Base-by-base conservation (phyloP, 2,888 invertebrate genomes). In the Cheilosia scutellata region DNA sequence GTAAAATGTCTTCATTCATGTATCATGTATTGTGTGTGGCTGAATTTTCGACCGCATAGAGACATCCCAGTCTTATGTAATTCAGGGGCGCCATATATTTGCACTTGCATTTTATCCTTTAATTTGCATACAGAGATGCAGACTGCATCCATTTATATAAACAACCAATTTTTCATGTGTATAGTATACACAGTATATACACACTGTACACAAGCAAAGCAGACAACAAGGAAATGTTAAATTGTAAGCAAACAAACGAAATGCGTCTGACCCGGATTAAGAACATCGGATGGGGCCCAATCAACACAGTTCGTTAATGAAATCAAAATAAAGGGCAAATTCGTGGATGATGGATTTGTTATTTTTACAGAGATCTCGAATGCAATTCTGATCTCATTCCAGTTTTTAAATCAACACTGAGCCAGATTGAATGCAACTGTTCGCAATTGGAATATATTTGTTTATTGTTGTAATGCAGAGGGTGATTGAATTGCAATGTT, bases 241-340 rank as follows among this genome's bases (percentile, higher is more conserved):
- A 58, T 42, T 53, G 31, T 33, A 53, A 55, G 62, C 42, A 74
- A 74, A 74, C 53, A 74, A 62, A 44, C 25, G 27, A 25, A 53
- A 37, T 25, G 51, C 53, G 31, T 33, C 62, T 62, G 72, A 71
- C 71, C 71, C 72, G 62, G 62, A 55, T 63, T 74, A 33, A 58
- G 58, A 37, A 2, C 40, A 27, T 9, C 9, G n/a, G 13, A 51
- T 31, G 47, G 25, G 29, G 70, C n/a, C 11, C 20, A 20, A 0
- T 20, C 20, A 20, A 40, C 37, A 27, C 27, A 42, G 42, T 29
- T n/a, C 29, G 55, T 53, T 55, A 55, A 55, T 68, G 55, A 68
- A 68, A 68, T 68, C 55, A 55, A 53, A 53, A 68, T 68, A 68
- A 66, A 66, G 66, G 66, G 65, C 27, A 27, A 25, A 5, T 13